A percentile compares a stretch with the other conserved stretches of the same genome.
Evolutionary conservation across 2,888 invertebrate genomes (phyloP).

Genomic region (Hetaerina titia): DNA sequence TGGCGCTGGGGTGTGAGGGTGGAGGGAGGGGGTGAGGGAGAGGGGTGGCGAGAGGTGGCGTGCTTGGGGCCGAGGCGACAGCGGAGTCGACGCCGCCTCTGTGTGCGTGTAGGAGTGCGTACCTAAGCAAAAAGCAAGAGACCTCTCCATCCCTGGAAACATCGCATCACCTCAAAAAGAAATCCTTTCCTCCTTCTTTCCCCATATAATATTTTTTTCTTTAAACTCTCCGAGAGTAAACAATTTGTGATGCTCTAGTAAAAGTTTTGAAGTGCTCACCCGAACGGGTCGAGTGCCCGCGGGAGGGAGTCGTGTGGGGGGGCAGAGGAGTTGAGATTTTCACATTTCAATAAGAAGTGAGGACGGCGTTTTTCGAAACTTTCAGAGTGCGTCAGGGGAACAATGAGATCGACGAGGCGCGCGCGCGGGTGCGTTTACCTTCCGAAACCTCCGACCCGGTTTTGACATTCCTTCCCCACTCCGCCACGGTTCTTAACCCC

Average conservation of each 20-base stretch:
- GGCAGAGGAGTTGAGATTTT: neutral
- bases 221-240: neutral
- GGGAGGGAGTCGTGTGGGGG: too few species aligned
- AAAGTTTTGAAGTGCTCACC: neutral
- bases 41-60: too few species aligned
- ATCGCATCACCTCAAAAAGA: too few species aligned
- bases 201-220: too few species aligned
- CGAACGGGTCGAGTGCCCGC: neutral
- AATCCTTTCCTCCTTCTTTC: too few species aligned
- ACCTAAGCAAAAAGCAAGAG: too few species aligned
- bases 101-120: too few species aligned
- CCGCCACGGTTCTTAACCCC: neutral
- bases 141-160: neutral
- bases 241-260: slow-evolving; percentile 57
- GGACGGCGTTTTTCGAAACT: slow-evolving; percentile 39
- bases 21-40: neutral
- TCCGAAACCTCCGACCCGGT: slow-evolving; percentile 53
- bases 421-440: slow-evolving; percentile 22
- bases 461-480: neutral
- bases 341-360: slow-evolving; percentile 13
- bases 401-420: neutral
- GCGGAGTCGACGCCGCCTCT: neutral
- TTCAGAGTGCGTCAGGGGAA: slow-evolving; percentile 58
- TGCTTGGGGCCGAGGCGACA: neutral
- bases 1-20: neutral